These are phyloP conservation scores for Nyctereutes procyonoides DNA, from an alignment of 2,113 vertebrate species.

Conservation along the genomic window DNA sequence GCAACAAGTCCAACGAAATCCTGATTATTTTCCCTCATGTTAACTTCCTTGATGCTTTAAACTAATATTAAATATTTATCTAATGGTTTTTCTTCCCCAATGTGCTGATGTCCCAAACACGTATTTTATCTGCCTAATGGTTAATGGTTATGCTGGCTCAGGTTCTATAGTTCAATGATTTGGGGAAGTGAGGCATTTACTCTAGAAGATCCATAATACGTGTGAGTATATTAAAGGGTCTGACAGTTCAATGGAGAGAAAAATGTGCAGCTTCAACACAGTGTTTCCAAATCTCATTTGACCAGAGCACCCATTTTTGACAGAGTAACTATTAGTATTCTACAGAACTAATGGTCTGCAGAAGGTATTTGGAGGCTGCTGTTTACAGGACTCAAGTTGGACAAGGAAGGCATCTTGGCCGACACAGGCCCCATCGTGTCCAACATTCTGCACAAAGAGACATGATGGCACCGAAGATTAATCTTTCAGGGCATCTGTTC, in stretches of 20 bases:
- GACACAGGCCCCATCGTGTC: neutral
- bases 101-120: neutral
- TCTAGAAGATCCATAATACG: neutral
- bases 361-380: neutral
- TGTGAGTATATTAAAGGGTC: slow-evolving; percentile 24
- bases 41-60: neutral
- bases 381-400: neutral
- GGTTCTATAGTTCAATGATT: slow-evolving; percentile 28
- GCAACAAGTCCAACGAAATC: neutral
- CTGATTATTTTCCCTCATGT: neutral
- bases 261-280: neutral
- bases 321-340: neutral
- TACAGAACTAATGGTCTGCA: neutral
- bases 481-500: slow-evolving; percentile 73
- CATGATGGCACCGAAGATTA: slow-evolving; percentile 66
- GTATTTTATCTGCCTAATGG: neutral
- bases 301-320: neutral
- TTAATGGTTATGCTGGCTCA: slow-evolving; percentile 42
- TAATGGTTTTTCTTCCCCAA: neutral
- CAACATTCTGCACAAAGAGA: slow-evolving; percentile 43
- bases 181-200: neutral
- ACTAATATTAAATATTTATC: neutral
- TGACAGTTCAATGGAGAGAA: slow-evolving; percentile 24
- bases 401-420: neutral
- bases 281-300: neutral